Evolutionary conservation across 2,113 vertebrate species (phyloP).

Genomic region (Epinephelus moara): DNA sequence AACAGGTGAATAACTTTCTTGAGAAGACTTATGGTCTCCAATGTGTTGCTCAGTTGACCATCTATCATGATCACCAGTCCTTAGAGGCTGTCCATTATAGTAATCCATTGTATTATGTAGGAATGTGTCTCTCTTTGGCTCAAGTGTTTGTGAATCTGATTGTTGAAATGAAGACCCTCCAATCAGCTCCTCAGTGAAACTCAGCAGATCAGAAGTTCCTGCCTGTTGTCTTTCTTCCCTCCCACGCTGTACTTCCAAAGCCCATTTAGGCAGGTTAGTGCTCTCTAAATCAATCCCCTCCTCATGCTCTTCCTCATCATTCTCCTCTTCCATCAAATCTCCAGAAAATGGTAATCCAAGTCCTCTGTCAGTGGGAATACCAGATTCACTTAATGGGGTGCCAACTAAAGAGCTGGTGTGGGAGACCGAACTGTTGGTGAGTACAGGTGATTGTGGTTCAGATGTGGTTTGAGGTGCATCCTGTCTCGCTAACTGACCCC

Average conservation of each 20-base stretch:
- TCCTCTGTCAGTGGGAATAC: constrained; percentile 55
- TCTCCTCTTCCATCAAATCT: constrained; percentile 79
- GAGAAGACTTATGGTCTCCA: constrained; percentile 32
- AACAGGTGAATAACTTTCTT: constrained; percentile 41
- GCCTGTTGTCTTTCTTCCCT: constrained; percentile 28
- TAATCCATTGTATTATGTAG: constrained; percentile 37
- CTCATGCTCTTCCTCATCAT: constrained; percentile 63
- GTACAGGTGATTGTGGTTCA: constrained; percentile 62
- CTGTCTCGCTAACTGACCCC: constrained; percentile 45
- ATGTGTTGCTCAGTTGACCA: constrained; percentile 50
- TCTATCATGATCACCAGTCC: constrained; percentile 29
- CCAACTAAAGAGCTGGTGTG: constrained; percentile 73
- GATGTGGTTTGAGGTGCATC: constrained; percentile 45
- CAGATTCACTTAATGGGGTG: constrained; percentile 61
- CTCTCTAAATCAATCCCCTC: constrained; percentile 35
- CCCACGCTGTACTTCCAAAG: constrained; percentile 15
- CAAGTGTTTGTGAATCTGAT: constrained; percentile 38
- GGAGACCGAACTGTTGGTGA: constrained; percentile 72
- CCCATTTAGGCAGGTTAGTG: constrained; percentile 6
- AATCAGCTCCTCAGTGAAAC: constrained; percentile 62
- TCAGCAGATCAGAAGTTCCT: constrained; percentile 56
- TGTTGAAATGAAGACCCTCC: constrained; percentile 51
- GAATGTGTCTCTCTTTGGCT: constrained; percentile 33
- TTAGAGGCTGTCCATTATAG: constrained; percentile 32
- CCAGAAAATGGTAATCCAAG: constrained; percentile 78